phyloP scores from a whole-genome alignment of 2,888 invertebrate genomes.

The Cremastinae sp. region DNA sequence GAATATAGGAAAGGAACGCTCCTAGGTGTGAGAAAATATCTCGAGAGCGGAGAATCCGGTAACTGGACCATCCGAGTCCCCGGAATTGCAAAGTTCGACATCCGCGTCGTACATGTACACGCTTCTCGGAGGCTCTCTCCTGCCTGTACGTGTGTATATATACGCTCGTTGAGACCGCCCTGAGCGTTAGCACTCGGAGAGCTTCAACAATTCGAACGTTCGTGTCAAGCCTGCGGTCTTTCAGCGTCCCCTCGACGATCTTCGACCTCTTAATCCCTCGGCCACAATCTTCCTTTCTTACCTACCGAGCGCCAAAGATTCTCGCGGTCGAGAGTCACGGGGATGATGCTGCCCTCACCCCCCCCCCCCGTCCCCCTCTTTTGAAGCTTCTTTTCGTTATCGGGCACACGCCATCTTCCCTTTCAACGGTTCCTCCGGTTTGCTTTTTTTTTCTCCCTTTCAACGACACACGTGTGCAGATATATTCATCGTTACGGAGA shows the following conservation, averaged over 20 bases:
- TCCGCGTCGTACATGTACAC: constrained; percentile 25
- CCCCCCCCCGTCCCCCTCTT: constrained; percentile 1
- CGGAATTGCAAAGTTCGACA: constrained; percentile 61
- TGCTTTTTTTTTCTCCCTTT: background rate
- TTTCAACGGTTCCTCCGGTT: too few relatives aligned
- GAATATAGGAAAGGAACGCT: constrained; percentile 22
- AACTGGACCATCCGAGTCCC: constrained; percentile 49
- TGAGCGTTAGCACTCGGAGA: constrained; percentile 44
- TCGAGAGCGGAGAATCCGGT: constrained; percentile 47
- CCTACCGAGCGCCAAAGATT: too few relatives aligned
- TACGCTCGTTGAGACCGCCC: background rate
- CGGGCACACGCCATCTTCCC: too few relatives aligned
- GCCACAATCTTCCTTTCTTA: constrained; percentile 46
- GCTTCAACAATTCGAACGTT: constrained; percentile 31
- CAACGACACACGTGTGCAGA: background rate
- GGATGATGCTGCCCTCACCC: background rate
- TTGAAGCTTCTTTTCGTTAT: too few relatives aligned
- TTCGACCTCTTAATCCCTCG: constrained; percentile 18
- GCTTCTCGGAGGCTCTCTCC: too few relatives aligned
- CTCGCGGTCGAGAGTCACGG: too few relatives aligned
- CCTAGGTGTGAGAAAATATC: constrained; percentile 48
- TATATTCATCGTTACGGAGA: background rate
- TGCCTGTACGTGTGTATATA: background rate
- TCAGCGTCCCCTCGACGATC: constrained; percentile 36
- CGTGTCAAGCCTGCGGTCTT: constrained; percentile 49